Base-by-base conservation (phyloP, 2,113 vertebrate species). In the Neolamprologus devosi region DNA sequence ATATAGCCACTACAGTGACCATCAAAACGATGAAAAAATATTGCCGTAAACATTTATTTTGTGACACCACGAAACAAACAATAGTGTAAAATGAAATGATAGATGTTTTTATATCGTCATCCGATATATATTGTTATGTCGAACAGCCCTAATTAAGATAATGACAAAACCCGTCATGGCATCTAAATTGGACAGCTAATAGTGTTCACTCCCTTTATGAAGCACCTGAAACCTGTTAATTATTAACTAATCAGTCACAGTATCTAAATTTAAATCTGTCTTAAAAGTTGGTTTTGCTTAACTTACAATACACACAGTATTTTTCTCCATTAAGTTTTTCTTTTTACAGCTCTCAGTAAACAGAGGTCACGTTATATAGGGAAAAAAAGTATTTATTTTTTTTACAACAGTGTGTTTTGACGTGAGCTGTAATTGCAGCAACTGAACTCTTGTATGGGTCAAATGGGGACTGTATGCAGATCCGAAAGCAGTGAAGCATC, bases 401-500 rank as follows among this genome's bases (percentile, higher is more conserved):
- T 75, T 26, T 75, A 14, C 53, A 45, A 57, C 19, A 5, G 2
- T 70, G 35, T 89, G 82, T 88, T 88, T 89, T 94, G 85, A 92
- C 82, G 85, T 85, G 16, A 57, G 8, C 49, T 45, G 26, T 87
- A 88, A 88, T 89, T 68, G 37, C 82, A 78, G 73, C 54, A 85
- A 85, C 65, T 65, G 60, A 89, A 85, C 82, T 7, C 70, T 80
- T 63, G 55, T 35, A 16, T 82, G 68, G 85, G 88, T 91, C 84
- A 88, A 88, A 82, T 85, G 70, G 42, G 26, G 68, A 45, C 45
- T 58, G 68, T 89, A 79, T 91, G 83, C 68, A 87, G 83, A 87
- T 89, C 73, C 57, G 19, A 86, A 89, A 87, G 88, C 87, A 85
- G 1, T 90, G 90, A 89, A 83, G 70, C 87, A 45, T 92, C 84